Evolutionary conservation across 2,888 invertebrate genomes (phyloP).

Genomic region (Omphaloscelis lunosa): DNA sequence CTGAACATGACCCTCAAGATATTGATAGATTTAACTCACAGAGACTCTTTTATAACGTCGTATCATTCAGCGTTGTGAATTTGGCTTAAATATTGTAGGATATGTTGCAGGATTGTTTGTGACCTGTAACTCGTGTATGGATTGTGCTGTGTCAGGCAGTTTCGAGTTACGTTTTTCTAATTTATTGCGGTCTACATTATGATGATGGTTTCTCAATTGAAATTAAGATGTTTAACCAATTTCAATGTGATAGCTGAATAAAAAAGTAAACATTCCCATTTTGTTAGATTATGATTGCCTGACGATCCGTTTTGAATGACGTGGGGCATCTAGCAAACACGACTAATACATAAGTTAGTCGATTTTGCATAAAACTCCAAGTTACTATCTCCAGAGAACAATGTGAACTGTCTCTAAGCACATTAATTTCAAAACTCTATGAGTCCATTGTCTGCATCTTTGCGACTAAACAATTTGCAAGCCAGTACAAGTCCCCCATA

Average conservation of each 20-base stretch:
- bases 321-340: not conserved
- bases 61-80: not conserved
- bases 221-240: not conserved
- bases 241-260: not conserved
- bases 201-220: not conserved
- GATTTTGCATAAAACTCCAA: not conserved
- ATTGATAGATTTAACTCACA: conserved; percentile 20
- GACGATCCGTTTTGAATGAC: not conserved
- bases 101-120: not conserved
- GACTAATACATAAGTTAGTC: not conserved
- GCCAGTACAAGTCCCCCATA: conserved; percentile 37
- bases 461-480: conserved; percentile 54
- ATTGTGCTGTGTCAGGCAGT: not conserved
- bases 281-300: not conserved
- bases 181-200: not conserved
- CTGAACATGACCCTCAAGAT: conserved; percentile 14
- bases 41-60: not conserved
- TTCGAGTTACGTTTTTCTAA: not conserved
- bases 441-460: conserved; percentile 48
- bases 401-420: not conserved
- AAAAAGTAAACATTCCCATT: not conserved
- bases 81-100: not conserved
- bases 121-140: not conserved
- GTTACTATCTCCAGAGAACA: not conserved
- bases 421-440: conserved; percentile 24